Evolutionary conservation across 37 sponge, comb jelly and placozoan genomes (phyloP), one percentile per base, ranked within the genome.

Genomic region (Geodia barretti): DNA sequence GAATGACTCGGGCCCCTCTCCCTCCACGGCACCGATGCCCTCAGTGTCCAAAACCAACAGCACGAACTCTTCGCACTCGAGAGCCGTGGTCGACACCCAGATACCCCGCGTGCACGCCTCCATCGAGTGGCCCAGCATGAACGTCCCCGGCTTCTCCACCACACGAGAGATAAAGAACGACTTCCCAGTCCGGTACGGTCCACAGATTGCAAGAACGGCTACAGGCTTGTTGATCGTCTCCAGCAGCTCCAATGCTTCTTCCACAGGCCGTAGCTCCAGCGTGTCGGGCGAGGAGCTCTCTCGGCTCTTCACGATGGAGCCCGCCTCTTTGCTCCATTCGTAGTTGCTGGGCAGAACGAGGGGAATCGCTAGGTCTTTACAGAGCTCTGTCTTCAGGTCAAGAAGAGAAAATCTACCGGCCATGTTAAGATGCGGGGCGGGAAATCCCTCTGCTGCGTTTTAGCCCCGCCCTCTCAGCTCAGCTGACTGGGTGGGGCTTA

Each of bases 141-240:
- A 84, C 25, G 70, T 42, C 24, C 65, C 62, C n/a, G 64, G 25
- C 8, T 26, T 39, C 1, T 77, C 84, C 11, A 76, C 35, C 61
- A 84, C 19, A 0, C 77, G 69, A 0, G 84, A 84, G 30, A 84
- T 67, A 29, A 84, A 59, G 71, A 75, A 84, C 0, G 84, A 84
- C 77, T 84, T 84, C 21, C 76, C 84, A 58, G 77, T 60, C 29
- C 84, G 77, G 35, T 74, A 83, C 11, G 84, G 84, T 20, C 84
- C 84, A 65, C 84, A 84, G 21, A 84, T 70, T 9, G 77, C 47
- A 19, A 84, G 62, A 4, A 84, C 71, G 25, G 84, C 84, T 24
- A 84, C 62, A 2, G 84, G 84, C 35, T 76, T 76, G 5, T 4
- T 5, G 29, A 84, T 84, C 31, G 60, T 47, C 36, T 68, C 2